Base-by-base conservation (phyloP, 2,888 invertebrate genomes). In the Oeneis ivallda region DNA sequence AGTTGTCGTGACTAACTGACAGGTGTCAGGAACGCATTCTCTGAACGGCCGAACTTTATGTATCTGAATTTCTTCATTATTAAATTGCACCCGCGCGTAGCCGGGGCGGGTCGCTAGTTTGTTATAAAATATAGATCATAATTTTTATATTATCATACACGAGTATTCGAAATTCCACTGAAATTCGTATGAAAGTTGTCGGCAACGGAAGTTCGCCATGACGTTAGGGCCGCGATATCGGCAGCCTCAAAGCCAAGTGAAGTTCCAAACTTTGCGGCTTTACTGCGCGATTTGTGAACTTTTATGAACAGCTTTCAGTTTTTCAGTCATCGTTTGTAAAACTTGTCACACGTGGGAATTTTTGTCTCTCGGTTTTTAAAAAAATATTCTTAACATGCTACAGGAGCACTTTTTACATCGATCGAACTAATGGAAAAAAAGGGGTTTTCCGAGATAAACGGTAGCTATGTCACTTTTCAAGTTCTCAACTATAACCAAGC, bases 161-260 rank as follows among this genome's bases (percentile, higher is more conserved):
- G 53, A 59, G 45, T 59, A 53, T 53, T 37, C 41, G 39, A 15
- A 83, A 80, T 78, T 79, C 79, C 79, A 76, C 77, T 73, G 77
- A 85, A 86, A 59, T 77, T 86, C 82, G 80, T 82, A 84, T 81
- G 82, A 84, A 86, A 85, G 78, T 85, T 80, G 79, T 74, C 75
- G 76, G 75, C 54, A 9, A 39, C 52, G 64, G 32, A 65, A 65
- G 47, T 65, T 65, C 41, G 56, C 56, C 49, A 65, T 56, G n/a
- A n/a, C n/a, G 65, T 65, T 53, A 65, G 65, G 65, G 47, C 62
- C 15, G 45, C 63, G 65, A 65, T 70, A 70, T 67, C 65, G 66
- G 65, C 60, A 59, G 62, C 67, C 65, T 64, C 54, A 64, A 67
- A 67, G 69, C 59, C 69, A 69, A 65, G 62, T 65, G 69, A 68